Evolutionary conservation across 2,113 vertebrate genomes (phyloP), one percentile per base, ranked within the genome.

Genomic region (Pseudolaguvia tuberculata): DNA sequence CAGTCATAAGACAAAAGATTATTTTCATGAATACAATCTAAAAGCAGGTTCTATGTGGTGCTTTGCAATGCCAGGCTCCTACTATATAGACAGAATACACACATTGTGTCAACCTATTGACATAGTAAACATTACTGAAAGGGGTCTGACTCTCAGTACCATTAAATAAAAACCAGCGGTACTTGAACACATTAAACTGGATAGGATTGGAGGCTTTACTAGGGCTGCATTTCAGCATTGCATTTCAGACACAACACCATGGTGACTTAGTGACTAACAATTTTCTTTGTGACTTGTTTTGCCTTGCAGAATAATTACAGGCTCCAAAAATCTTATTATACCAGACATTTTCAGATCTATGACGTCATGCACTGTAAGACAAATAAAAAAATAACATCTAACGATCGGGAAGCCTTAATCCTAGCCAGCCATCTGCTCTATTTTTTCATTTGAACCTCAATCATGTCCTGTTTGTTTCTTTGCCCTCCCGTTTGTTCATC

Each of bases 401-500:
- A 56, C 10, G 21, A 55, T 8, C 31, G 42, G 35, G 51, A 55
- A 21, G 25, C 51, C 17, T 25, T 59, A 42, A 12, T 25, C n/a
- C 7, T 18, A 18, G 50, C 48, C 50, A 27, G 35, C 58, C 21
- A 20, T 29, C 61, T 55, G 48, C 27, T 51, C 47, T 35, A 48
- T 69, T 70, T 13, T n/a, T 21, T 57, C 78, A 68, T 81, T 17
- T 73, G 5, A 56, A 42, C 81, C 63, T 76, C 29, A 65, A n/a
- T 68, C 10, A 68, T 1, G 47, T 29, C 59, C 17, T 50, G 13
- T 39, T 48, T 47, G 27, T 27, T 65, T 25, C 18, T 56, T 21
- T 25, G 31, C 48, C 45, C n/a, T 59, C 55, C 47, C 23, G 13
- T 23, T 12, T n/a, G 29, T 27, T 70, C 27, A 72, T 72, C 13